phyloP scores from a whole-genome alignment of 2,113 vertebrate species.

The Maccullochella peelii region DNA sequence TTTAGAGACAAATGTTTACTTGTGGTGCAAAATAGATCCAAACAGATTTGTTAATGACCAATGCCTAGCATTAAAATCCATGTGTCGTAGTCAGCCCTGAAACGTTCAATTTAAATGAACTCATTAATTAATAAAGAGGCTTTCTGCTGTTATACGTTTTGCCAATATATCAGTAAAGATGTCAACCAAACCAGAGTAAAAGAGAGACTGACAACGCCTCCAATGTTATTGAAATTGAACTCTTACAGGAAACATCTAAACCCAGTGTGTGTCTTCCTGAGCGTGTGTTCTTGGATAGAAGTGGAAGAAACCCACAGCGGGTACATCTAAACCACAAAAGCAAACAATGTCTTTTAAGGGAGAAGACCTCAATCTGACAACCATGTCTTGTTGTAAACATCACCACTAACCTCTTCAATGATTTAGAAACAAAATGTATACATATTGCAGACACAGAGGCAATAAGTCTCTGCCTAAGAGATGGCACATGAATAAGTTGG shows the following conservation, averaged over 20 bases:
- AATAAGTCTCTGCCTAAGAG: constrained; percentile 41
- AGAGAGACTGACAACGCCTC: constrained; percentile 17
- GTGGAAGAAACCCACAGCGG: constrained; percentile 37
- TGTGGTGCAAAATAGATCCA: neutral
- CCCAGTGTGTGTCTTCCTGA: constrained; percentile 26
- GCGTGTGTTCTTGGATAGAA: constrained; percentile 29
- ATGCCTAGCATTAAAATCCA: constrained; percentile 12
- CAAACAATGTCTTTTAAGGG: constrained; percentile 20
- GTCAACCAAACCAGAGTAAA: constrained; percentile 14
- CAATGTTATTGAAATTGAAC: constrained; percentile 45
- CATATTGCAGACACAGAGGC: constrained; percentile 42
- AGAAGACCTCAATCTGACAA: constrained; percentile 55
- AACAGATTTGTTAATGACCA: constrained; percentile 9
- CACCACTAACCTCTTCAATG: constrained; percentile 44
- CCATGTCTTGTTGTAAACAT: constrained; percentile 38
- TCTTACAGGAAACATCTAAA: constrained; percentile 45
- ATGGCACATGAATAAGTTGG: constrained; percentile 57
- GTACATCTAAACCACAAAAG: constrained; percentile 30
- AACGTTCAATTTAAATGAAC: constrained; percentile 8
- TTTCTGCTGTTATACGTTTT: constrained; percentile 7
- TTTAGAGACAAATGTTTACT: constrained; percentile 1
- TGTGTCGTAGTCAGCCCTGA: neutral
- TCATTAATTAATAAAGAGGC: constrained; percentile 25
- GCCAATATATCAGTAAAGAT: constrained; percentile 34
- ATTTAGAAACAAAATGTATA: constrained; percentile 64